Evolutionary conservation across 2,113 vertebrate genomes (phyloP), one percentile per base, ranked within the genome.

Genomic region (Ramphastos sulfuratus): DNA sequence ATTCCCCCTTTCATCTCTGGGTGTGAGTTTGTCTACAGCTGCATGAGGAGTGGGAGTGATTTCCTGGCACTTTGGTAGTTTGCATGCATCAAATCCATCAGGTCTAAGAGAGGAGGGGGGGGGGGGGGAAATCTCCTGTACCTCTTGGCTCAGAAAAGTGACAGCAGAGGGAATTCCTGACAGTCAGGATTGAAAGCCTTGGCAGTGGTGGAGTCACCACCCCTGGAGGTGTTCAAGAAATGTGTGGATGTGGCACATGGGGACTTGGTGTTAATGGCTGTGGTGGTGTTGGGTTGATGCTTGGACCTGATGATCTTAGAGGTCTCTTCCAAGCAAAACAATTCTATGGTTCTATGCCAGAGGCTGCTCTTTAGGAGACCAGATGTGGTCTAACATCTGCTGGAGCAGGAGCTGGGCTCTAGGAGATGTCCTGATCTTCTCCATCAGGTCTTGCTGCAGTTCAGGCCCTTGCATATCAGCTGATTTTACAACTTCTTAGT

Each of bases 1-100:
- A 12, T 67, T 75, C 80, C 35, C 80, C 23, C 87, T 94, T 95
- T 91, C 75, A 85, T 92, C 78, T 74, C 77, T 3, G 61, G 76
- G 24, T 83, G 88, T 50, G 77, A 85, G 79, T 42, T 48, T 11
- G 37, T 21, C 74, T 81, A 9, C 82, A 67, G 73, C 82, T 39
- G 74, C n/a, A 7, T 3, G 30, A 14, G 1, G n/a, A 55, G 59
- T 35, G 72, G 55, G 23, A 39, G 55, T 9, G 8, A 20, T 76
- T 93, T 73, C 72, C 80, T 52, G 72, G 55, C 55, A n/a, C 42
- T 55, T 82, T n/a, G 72, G 58, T 12, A 48, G 56, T 7, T 39
- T 61, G 76, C 31, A 4, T 24, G 75, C 31, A 39, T 18, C 17
- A 0, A 65, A 39, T 56, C 71, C n/a, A 12, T 19, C 61, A 3